Evolutionary conservation across 2,797 vertebrate genomes (phyloP).

Genomic region (Onychomys arenicola): DNA sequence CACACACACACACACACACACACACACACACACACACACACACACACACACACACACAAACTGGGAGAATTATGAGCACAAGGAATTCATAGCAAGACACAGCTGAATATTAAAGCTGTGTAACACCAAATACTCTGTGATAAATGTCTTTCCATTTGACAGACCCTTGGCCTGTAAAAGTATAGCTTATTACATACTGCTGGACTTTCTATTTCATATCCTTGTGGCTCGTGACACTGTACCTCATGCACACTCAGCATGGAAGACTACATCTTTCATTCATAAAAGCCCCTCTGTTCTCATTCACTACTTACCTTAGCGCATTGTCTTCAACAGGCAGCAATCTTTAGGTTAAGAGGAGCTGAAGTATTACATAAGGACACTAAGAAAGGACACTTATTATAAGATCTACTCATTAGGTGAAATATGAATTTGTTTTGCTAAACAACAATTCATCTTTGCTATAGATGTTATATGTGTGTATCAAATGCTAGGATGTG

Average conservation of each 20-base stretch:
- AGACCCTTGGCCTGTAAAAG: too few species aligned
- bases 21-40: too few species aligned
- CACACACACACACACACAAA: too few species aligned
- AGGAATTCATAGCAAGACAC: too few species aligned
- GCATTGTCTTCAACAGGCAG: background rate
- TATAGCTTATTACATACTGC: too few species aligned
- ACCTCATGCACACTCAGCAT: background rate
- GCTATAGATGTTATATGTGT: background rate
- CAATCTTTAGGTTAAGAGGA: background rate
- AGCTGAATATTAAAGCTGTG: too few species aligned
- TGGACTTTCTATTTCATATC: too few species aligned
- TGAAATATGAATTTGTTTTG: constrained; percentile 14
- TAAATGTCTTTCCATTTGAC: too few species aligned
- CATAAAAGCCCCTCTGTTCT: background rate
- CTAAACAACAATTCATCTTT: background rate
- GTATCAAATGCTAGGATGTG: background rate
- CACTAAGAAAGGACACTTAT: background rate
- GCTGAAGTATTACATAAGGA: background rate
- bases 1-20: too few species aligned
- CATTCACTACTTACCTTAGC: background rate
- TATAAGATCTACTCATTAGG: background rate
- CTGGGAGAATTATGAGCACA: too few species aligned
- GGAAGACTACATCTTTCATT: background rate
- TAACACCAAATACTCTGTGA: too few species aligned
- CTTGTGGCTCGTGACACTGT: too few species aligned